Base-by-base conservation (phyloP, 2,797 vertebrate genomes). In the Phrynocephalus forsythii region DNA sequence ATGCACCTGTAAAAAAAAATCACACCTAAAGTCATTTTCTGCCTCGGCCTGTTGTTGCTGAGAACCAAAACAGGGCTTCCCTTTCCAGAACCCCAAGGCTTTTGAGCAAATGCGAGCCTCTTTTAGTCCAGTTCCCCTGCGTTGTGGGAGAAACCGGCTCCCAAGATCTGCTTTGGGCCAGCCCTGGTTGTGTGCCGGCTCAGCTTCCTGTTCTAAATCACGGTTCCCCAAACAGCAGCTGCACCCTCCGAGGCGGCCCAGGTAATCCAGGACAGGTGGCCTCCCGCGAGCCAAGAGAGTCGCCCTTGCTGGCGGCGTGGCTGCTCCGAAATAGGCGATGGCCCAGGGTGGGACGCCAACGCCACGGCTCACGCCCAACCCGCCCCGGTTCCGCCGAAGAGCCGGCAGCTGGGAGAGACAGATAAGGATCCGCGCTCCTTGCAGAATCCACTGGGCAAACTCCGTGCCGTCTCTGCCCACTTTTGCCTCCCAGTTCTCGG, bases 291-390 rank as follows among this genome's bases (percentile, higher is more conserved):
- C 28, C 0, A 18, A 5, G 1, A 0, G 88, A 88, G 85, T 83
- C 77, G 6, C 38, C 0, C 1, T 44, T 5, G 30, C 73, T 73
- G 48, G 0, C 4, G 1, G 44, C 5, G 79, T 6, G 1, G 63
- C 20, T 84, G 88, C 87, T n/a, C 50, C 48, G 3, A 7, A 18
- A 48, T 20, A 50, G 88, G 88, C 72, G 82, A 24, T 28, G 86
- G 69, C 79, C 22, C 28, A 30, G 56, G 87, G 90, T 15, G 91
- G 85, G 84, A 90, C 26, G 0, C 48, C 9, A 0, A 63, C 33
- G 44, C 33, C 89, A 56, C 38, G 0, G 5, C 72, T 79, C 83
- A 69, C 33, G 30, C 79, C 60, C n/a, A 38, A 5, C 22, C 52
- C 6, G 30, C 8, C 78, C 28, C 15, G 10, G 44, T 48, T 56